Percentiles rank a stretch among this genome's conserved stretches.
These are phyloP conservation scores for Alethe diademata DNA, from an alignment of 2,113 vertebrate genomes.

Conservation along the genomic window DNA sequence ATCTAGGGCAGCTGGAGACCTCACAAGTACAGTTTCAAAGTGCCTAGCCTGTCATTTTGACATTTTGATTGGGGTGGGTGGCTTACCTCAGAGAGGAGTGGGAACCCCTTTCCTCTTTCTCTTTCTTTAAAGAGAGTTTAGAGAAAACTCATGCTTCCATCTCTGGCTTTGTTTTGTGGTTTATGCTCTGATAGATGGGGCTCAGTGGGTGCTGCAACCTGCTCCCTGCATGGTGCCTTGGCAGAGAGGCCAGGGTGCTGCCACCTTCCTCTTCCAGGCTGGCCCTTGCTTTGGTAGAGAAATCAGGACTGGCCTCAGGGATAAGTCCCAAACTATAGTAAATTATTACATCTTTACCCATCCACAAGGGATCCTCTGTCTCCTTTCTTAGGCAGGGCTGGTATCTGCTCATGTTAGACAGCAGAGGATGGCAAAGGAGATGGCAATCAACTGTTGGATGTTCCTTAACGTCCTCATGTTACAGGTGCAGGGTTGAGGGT, in stretches of 20 bases:
- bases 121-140: not conserved
- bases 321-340: not conserved
- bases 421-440: not conserved
- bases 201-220: rapidly evolving
- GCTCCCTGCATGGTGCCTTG: not conserved
- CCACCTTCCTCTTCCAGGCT: not conserved
- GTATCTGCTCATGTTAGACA: not conserved
- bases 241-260: not conserved
- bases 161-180: not conserved
- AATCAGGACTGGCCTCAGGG: not conserved
- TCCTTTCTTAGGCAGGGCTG: not conserved
- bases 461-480: not conserved
- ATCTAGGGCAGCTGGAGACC: not conserved
- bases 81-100: not conserved
- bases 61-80: not conserved
- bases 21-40: not conserved
- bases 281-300: not conserved
- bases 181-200: not conserved
- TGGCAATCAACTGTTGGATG: not conserved
- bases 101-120: not conserved
- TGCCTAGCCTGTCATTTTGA: not conserved
- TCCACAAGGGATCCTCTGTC: not conserved
- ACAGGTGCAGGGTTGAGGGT: not conserved
- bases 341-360: not conserved
- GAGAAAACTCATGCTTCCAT: not conserved